Percentiles rank a stretch among this genome's conserved stretches.
Evolutionary conservation across 2,797 vertebrate species (phyloP).

Genomic region (Halcyon chelicuti): DNA sequence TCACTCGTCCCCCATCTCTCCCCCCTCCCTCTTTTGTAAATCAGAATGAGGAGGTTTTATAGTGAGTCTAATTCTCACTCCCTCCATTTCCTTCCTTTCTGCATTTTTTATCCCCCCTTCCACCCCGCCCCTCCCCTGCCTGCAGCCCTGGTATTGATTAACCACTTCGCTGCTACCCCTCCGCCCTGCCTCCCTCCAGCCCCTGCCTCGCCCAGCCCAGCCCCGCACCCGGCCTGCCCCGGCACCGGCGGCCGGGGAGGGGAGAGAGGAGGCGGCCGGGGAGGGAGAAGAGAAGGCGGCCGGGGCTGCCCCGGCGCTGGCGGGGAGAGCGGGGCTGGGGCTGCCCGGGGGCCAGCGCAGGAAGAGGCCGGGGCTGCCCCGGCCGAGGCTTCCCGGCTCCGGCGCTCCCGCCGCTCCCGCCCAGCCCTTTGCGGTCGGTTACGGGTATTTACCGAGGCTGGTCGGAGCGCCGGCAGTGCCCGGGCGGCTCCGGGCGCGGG

Average conservation of each 20-base stretch:
- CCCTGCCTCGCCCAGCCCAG: neutral
- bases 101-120: constrained; percentile 85
- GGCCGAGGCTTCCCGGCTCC: neutral
- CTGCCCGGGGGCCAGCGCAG: neutral
- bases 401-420: neutral
- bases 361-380: neutral
- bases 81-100: constrained; percentile 87
- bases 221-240: neutral
- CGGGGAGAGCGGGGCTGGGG: neutral
- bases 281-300: neutral
- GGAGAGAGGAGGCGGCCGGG: neutral
- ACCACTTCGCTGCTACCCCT: constrained; percentile 55
- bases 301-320: neutral
- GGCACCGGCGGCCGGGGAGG: neutral
- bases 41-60: constrained; percentile 63
- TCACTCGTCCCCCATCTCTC: constrained; percentile 13
- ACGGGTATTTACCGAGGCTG: neutral
- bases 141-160: constrained; percentile 77
- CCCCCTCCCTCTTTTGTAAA: constrained; percentile 38
- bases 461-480: neutral
- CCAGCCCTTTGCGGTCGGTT: constrained; percentile 30
- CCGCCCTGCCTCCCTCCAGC: neutral
- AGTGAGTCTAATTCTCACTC: constrained; percentile 68
- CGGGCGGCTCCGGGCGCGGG: neutral
- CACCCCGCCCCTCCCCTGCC: constrained; percentile 70